Conservation (phyloP, 2,797 vertebrate genomes). For the Huso huso region DNA sequence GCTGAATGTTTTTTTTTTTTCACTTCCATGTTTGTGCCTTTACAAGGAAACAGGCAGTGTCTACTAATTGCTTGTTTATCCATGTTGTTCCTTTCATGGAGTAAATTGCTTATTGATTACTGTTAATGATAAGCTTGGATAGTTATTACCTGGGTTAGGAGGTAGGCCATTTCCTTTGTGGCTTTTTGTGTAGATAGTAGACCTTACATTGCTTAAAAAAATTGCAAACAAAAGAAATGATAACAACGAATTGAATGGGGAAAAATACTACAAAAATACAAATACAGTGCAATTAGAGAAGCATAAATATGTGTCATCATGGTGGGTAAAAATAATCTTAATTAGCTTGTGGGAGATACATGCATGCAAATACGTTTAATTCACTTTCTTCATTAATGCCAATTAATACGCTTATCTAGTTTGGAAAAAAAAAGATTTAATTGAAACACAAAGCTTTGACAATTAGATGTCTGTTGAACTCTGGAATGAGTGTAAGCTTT, state of each 20-base stretch:
- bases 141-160: background rate
- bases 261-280: too few species aligned
- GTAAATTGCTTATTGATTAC: background rate
- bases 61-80: background rate
- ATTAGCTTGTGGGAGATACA: too few species aligned
- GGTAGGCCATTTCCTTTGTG: background rate
- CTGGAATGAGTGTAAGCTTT: too few species aligned
- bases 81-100: background rate
- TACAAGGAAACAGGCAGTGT: background rate
- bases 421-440: background rate
- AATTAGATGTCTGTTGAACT: background rate
- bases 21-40: background rate
- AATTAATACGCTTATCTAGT: background rate
- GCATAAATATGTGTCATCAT: too few species aligned
- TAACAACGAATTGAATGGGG: too few species aligned
- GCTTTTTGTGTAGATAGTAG: background rate
- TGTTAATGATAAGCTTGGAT: background rate
- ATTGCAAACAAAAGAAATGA: too few species aligned
- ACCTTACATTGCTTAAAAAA: too few species aligned
- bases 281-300: too few species aligned
- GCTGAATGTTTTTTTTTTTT: too few species aligned
- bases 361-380: too few species aligned
- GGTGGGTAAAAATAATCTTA: too few species aligned
- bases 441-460: background rate
- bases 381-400: background rate